Base-by-base conservation (phyloP, 2,797 vertebrate species). In the Poecilia gillii region DNA sequence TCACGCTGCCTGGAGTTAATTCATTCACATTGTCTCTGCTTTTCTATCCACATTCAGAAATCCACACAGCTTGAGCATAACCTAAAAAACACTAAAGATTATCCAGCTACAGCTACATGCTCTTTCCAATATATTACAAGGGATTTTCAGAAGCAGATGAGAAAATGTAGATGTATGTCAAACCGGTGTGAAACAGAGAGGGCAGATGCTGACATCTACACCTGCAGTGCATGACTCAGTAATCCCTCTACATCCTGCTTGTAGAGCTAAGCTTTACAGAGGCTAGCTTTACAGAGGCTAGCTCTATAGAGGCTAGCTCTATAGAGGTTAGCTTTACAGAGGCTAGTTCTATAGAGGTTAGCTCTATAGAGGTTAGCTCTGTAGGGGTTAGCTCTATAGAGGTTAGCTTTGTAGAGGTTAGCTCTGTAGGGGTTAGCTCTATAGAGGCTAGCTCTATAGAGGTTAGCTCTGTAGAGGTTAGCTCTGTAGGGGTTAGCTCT, bases 81-180 rank as follows among this genome's bases (percentile, higher is more conserved):
- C 91, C 92, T 89, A 72, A 57, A 77, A 73, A 85, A 84, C 80
- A 89, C 84, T 86, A 88, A 88, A 89, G 90, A 92, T 93, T 91
- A 93, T 86, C 86, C 84, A 83, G 76, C 77, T 73, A 82, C 49
- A 51, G 49, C 84, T 85, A 81, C 85, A 74, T 72, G 80, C 81
- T 80, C 81, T 45, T 72, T 36, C 74, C 77, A 74, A 80, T 76
- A 84, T 88, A 85, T 89, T 87, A 66, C 82, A 16, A 62, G 31
- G 85, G 90, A 88, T 91, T 91, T 86, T 45, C 28, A 62, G 31
- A 3, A 47, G 73, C 77, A 83, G 85, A 91, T 86, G 81, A 82
- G 59, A 75, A 85, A 75, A 78, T 74, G 59, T 43, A 80, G 77
- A 88, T 78, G 41, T 72, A 75, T 71, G 74, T 76, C 83, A 75